Percentiles rank a stretch among this genome's conserved stretches.
phyloP scores from a whole-genome alignment of 2,888 invertebrate species.

The Drosophila picticornis region DNA sequence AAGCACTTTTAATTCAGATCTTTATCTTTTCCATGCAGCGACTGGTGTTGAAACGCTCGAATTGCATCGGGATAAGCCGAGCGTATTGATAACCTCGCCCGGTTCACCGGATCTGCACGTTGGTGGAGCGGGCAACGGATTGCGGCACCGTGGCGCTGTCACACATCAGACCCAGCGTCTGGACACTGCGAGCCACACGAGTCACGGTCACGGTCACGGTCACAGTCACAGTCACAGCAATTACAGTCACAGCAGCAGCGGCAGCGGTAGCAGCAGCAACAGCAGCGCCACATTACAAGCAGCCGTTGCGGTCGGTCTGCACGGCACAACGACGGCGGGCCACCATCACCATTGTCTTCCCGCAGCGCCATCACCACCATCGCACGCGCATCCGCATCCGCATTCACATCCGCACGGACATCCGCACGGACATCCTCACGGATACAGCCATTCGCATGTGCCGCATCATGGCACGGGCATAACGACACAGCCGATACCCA shows the following conservation, averaged over 20 bases:
- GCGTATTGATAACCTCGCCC: conserved; percentile 97
- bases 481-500: conserved; percentile 85
- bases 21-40: conserved; percentile 52
- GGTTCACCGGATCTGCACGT: conserved; percentile 94
- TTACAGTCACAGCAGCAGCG: conserved; percentile 69
- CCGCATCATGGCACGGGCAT: conserved; percentile 61
- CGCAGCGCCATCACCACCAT: conserved; percentile 74
- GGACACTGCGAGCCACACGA: conserved; percentile 40
- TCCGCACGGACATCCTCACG: conserved; percentile 40
- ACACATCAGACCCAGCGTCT: conserved; percentile 52
- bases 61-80: conserved; percentile 91
- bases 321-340: conserved; percentile 83
- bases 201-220: conserved; percentile 28
- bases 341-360: conserved; percentile 85
- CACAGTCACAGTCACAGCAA: conserved; percentile 61
- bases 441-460: conserved; percentile 48
- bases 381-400: conserved; percentile 73
- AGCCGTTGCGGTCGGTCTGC: conserved; percentile 68
- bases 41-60: conserved; percentile 82
- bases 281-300: conserved; percentile 72
- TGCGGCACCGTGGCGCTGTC: conserved; percentile 76
- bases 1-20: background rate
- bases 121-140: conserved; percentile 74
- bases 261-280: conserved; percentile 73
- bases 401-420: conserved; percentile 56